Conservation (phyloP, 2,888 invertebrate species). For the Deilephila porcellus region DNA sequence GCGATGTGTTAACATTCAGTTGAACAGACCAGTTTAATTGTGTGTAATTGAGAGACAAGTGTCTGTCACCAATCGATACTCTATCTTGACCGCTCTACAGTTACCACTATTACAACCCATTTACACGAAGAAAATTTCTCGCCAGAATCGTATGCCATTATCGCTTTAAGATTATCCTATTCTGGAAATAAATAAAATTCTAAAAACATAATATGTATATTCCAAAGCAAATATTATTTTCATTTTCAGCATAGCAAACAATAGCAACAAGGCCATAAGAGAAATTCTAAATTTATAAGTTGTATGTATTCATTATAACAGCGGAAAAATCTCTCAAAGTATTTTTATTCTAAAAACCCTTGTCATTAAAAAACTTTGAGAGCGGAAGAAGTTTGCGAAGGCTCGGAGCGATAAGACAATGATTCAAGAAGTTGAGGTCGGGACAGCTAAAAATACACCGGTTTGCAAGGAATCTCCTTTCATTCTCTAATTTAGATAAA, state of each 20-base stretch:
- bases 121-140: too few relatives aligned
- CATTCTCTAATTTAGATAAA: not conserved
- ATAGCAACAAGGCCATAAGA: not conserved
- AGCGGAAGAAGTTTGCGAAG: slow-evolving; percentile 6
- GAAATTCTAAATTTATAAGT: not conserved
- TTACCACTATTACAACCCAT: too few relatives aligned
- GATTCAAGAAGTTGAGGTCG: slow-evolving; percentile 16
- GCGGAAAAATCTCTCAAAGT: not conserved
- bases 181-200: too few relatives aligned
- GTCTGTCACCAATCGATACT: too few relatives aligned
- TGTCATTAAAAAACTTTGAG: slow-evolving; percentile 16
- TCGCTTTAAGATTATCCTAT: too few relatives aligned
- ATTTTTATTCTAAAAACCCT: not conserved
- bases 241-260: not conserved
- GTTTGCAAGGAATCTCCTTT: not conserved
- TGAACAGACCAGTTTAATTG: too few relatives aligned
- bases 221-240: too few relatives aligned
- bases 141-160: too few relatives aligned
- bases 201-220: too few relatives aligned
- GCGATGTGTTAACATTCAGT: too few relatives aligned
- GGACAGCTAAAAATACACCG: not conserved
- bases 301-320: not conserved
- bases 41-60: too few relatives aligned
- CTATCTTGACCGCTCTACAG: too few relatives aligned
- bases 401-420: slow-evolving; percentile 1